phyloP scores from a whole-genome alignment of 1,140 invertebrate genomes.

The Brachionus calyciflorus region DNA sequence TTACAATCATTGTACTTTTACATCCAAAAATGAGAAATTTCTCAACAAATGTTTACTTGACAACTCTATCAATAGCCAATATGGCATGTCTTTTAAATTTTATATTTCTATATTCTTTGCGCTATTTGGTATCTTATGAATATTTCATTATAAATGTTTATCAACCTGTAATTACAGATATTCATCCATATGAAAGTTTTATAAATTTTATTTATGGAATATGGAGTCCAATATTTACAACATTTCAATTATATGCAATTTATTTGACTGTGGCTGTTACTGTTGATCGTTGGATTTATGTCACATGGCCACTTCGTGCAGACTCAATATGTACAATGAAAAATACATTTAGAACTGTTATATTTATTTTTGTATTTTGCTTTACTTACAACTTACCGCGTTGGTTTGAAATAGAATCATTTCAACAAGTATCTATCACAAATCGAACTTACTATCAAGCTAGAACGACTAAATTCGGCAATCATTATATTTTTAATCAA shows the following conservation, averaged over 20 bases:
- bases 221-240: conserved; percentile 43
- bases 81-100: conserved; percentile 39
- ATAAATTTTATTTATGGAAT: conserved; percentile 40
- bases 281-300: conserved; percentile 41
- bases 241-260: conserved; percentile 45
- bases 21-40: conserved; percentile 42
- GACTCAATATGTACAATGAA: conserved; percentile 33
- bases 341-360: conserved; percentile 17
- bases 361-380: conserved; percentile 45
- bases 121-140: conserved; percentile 7
- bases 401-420: conserved; percentile 46
- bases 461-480: background rate
- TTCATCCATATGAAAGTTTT: conserved; percentile 30
- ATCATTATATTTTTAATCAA: conserved; percentile 1
- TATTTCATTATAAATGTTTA: conserved; percentile 21
- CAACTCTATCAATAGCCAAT: conserved; percentile 33
- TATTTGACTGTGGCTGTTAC: conserved; percentile 39
- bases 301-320: conserved; percentile 28
- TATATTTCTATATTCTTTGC: conserved; percentile 29
- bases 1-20: conserved; percentile 10
- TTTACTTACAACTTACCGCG: conserved; percentile 44
- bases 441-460: conserved; percentile 26
- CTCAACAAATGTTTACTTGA: conserved; percentile 33
- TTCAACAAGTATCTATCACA: background rate
- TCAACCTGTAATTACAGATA: background rate